Evolutionary conservation across 2,888 invertebrate species (phyloP), one percentile per base, ranked within the genome.

Genomic region (Nomada ruficornis): DNA sequence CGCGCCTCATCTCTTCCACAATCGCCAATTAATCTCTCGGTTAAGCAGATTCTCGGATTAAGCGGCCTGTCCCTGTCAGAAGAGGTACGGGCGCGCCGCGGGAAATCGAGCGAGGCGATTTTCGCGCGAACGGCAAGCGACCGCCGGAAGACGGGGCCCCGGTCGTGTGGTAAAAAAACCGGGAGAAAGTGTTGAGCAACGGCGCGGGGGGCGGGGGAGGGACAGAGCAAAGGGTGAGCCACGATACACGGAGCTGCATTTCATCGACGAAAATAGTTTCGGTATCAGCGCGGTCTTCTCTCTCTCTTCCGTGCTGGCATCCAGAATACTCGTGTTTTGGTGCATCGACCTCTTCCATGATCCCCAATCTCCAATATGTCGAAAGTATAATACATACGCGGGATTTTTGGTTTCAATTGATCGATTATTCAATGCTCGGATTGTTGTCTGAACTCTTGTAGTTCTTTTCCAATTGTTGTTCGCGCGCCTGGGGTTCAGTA

Each of bases 1-100:
- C 88, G 80, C 86, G 86, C 84, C 88, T 89, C 91, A 89, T 92
- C 91, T 91, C 91, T 86, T 88, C 89, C 90, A 90, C 92, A 91
- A 92, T 93, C 91, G 89, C 88, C 92, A 88, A 93, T 93, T 93
- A 93, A 93, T 93, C 93, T 92, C 87, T 80, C 86, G 86, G 86
- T 88, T 92, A 92, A 93, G 91, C 89, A 91, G 91, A 89, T 89
- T 85, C 89, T 79, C 90, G 89, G 90, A 91, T 92, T 90, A 92
- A 91, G 89, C 87, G 87, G 82, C 55, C 26, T 62, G 69, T 78
- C 77, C 20, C 23, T 23, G 59, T 73, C 78, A 72, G 78, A 62
- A 36, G 62, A 67, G 74, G 80, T 74, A 78, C 68, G 79, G 65
- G 57, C 76, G 80, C 81, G 78, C 74, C 65, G 55, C 71, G 83